Evolutionary conservation across 1,140 invertebrate genomes (phyloP).

Genomic region (Dinoponera quadriceps): DNA sequence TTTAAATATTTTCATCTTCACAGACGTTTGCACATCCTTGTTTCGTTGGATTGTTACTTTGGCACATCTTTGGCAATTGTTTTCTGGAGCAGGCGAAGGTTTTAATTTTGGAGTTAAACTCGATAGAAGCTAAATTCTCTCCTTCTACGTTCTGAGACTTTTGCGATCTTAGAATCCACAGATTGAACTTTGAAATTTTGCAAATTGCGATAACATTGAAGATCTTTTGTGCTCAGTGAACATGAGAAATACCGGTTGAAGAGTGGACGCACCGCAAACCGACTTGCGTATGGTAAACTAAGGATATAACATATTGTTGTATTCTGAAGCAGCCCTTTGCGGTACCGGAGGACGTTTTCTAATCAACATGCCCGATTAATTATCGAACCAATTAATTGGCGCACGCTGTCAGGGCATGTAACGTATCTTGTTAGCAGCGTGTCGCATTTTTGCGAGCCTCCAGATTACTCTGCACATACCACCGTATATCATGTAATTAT

Average conservation of each 20-base stretch:
- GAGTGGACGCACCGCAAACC: slow-evolving; percentile 2
- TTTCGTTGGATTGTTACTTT: too few species aligned
- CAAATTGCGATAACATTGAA: not conserved
- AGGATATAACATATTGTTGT: slow-evolving; percentile 62
- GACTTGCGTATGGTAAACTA: slow-evolving; percentile 40
- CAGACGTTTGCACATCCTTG: too few species aligned
- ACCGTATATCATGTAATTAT: slow-evolving; percentile 65
- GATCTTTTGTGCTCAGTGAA: not conserved
- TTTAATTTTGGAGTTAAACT: too few species aligned
- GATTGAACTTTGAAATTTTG: not conserved
- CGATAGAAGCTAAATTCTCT: too few species aligned
- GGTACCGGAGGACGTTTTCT: slow-evolving; percentile 56
- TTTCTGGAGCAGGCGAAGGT: too few species aligned
- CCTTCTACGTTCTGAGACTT: not conserved
- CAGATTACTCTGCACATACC: slow-evolving; percentile 72
- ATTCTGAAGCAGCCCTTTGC: slow-evolving; percentile 60
- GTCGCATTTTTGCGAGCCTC: slow-evolving; percentile 72
- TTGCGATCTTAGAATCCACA: not conserved
- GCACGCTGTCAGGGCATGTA: slow-evolving; percentile 35
- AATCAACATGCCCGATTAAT: slow-evolving; percentile 51
- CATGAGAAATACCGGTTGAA: slow-evolving; percentile 35
- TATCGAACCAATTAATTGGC: slow-evolving; percentile 40
- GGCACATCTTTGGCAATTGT: too few species aligned
- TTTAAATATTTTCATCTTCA: not conserved
- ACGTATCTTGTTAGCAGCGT: slow-evolving; percentile 67